These are phyloP conservation scores for Myotis lucifugus DNA, from an alignment of 2,113 vertebrate genomes.

Conservation along the genomic window DNA sequence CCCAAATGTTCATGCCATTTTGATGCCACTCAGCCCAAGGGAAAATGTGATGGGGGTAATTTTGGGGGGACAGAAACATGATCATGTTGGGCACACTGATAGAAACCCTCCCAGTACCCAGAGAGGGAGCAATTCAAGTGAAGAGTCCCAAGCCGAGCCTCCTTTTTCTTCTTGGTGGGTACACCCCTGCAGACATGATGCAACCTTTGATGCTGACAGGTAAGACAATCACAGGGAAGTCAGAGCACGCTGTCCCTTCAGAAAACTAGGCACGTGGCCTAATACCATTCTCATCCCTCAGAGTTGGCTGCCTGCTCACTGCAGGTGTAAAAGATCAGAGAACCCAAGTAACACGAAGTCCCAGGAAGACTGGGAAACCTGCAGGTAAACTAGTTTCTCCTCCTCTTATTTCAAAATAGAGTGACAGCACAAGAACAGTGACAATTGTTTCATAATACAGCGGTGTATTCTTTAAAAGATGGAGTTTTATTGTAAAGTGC, in stretches of 20 bases:
- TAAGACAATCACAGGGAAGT: background rate
- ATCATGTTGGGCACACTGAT: background rate
- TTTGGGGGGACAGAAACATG: background rate
- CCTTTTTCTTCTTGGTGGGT: background rate
- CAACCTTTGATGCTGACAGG: background rate
- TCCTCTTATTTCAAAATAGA: background rate
- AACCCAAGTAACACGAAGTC: background rate
- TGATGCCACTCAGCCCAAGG: background rate
- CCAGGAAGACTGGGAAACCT: background rate
- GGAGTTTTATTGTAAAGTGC: background rate
- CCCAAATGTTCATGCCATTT: background rate
- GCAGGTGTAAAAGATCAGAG: background rate
- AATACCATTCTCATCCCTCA: background rate
- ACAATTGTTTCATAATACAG: background rate
- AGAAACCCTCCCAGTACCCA: background rate
- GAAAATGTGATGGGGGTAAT: background rate
- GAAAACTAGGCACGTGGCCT: background rate
- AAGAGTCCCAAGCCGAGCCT: background rate
- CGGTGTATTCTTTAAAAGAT: background rate
- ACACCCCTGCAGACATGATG: background rate
- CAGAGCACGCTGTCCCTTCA: background rate
- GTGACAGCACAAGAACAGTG: background rate
- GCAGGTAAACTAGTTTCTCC: background rate
- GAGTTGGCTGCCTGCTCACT: background rate
- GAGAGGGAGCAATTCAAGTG: background rate